Evolutionary conservation across 2,113 vertebrate species (phyloP), one percentile per base, ranked within the genome.

Genomic region (Xiphophorus hellerii): DNA sequence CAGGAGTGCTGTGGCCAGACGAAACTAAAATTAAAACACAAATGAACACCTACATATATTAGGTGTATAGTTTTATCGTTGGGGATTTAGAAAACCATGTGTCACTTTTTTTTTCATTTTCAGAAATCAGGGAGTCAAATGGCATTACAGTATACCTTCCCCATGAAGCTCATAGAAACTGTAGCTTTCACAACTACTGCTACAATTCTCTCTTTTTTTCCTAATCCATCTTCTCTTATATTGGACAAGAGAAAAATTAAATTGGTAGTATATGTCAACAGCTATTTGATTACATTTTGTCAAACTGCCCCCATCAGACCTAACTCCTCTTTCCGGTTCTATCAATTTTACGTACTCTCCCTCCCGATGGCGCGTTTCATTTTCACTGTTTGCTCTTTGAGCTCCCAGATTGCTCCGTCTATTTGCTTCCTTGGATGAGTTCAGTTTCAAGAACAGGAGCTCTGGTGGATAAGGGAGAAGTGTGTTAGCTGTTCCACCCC

Each of bases 401-500:
- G 74, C 61, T 78, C 54, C 61, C 64, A 72, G 68, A 88, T 78
- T 87, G 81, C 81, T 77, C 73, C 27, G 11, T 48, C 75, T 92
- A 74, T 90, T 91, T 88, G 68, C 78, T 86, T 73, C 76, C 22
- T 31, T 69, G 78, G 66, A 84, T 84, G 74, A 81, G 87, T 78
- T 80, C 77, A 31, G 66, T 69, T 62, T 78, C 63, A 44, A 71
- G 44, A 58, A 63, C 15, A 5, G 39, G 31, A 22, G 54, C 65
- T 80, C 58, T 85, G 86, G 82, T 66, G 28, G 76, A 76, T 20
- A 29, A 28, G 76, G 22, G 12, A 31, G 33, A 62, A 66, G 68
- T 64, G 31, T 63, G 69, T 91, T 89, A 90, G 88, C 74, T 79
- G 65, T 51, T 25, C 62, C 13, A 22, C 62, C 78, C 67, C 8